Conservation (phyloP, 2,113 vertebrate genomes). For the Dromiciops gliroides region DNA sequence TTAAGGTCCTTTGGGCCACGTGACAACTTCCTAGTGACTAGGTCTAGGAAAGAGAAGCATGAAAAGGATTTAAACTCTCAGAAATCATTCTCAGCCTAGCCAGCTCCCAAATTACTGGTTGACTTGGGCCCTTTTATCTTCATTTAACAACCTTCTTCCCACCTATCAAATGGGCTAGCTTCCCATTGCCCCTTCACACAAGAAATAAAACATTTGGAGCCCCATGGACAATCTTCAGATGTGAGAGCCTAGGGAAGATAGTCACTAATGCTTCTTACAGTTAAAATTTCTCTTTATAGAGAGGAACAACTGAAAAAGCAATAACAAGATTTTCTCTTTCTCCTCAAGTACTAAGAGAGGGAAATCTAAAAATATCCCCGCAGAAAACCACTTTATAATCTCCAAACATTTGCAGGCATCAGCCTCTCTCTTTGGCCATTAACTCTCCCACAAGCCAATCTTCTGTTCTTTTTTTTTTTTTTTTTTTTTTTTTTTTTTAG, state of each 20-base stretch:
- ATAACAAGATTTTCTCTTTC: not conserved
- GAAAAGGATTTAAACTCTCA: not conserved
- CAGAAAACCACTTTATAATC: constrained; percentile 4
- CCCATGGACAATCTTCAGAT: not conserved
- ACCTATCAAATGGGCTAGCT: not conserved
- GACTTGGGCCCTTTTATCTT: not conserved
- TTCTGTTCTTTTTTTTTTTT: too few species aligned
- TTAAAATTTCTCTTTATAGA: not conserved
- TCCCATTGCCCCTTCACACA: not conserved
- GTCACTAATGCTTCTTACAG: not conserved
- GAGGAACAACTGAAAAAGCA: not conserved
- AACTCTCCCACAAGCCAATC: not conserved
- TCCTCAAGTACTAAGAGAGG: constrained; percentile 8
- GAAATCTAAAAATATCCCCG: constrained; percentile 22
- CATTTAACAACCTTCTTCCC: not conserved
- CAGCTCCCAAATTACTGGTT: not conserved
- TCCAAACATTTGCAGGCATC: not conserved
- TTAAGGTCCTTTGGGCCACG: not conserved
- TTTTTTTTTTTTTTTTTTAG: too few species aligned
- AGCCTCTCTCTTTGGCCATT: constrained; percentile 6
- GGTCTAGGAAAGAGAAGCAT: not conserved
- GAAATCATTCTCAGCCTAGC: not conserved
- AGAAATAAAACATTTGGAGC: not conserved
- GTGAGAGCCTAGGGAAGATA: constrained; percentile 16
- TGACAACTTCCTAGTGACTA: not conserved